Percentiles rank a stretch among this genome's conserved stretches.
Conservation (phyloP, 2,888 invertebrate species). For the Thymelicus acteon region DNA sequence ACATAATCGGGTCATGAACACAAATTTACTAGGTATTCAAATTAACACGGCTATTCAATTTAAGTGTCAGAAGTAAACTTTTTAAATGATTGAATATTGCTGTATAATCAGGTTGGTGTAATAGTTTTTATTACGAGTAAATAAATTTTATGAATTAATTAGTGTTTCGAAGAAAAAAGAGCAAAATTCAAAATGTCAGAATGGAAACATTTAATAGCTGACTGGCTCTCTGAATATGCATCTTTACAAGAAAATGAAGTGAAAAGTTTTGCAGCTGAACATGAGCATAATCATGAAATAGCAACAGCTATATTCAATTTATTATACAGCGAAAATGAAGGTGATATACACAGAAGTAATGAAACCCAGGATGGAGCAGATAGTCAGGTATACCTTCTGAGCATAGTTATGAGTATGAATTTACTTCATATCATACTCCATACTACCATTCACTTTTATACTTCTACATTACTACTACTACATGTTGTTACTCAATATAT, state of each 20-base stretch:
- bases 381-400: constrained; percentile 58
- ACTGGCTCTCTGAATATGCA: constrained; percentile 93
- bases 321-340: constrained; percentile 89
- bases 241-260: constrained; percentile 90
- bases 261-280: constrained; percentile 90
- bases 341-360: constrained; percentile 60
- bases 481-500: no score
- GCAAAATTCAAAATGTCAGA: constrained; percentile 63
- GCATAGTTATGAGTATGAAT: no score
- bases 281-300: constrained; percentile 93
- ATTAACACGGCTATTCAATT: no score
- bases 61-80: no score
- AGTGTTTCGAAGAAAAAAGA: neutral
- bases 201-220: constrained; percentile 87
- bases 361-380: constrained; percentile 46
- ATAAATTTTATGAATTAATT: neutral
- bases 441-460: no score
- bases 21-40: no score
- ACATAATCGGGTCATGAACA: no score
- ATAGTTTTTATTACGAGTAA: neutral
- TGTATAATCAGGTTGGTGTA: neutral
- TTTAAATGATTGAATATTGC: neutral
- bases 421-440: no score
- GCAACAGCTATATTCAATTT: constrained; percentile 92
- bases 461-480: no score